Conservation (phyloP, 2,797 vertebrate species). For the Pyrocephalus nanus region DNA sequence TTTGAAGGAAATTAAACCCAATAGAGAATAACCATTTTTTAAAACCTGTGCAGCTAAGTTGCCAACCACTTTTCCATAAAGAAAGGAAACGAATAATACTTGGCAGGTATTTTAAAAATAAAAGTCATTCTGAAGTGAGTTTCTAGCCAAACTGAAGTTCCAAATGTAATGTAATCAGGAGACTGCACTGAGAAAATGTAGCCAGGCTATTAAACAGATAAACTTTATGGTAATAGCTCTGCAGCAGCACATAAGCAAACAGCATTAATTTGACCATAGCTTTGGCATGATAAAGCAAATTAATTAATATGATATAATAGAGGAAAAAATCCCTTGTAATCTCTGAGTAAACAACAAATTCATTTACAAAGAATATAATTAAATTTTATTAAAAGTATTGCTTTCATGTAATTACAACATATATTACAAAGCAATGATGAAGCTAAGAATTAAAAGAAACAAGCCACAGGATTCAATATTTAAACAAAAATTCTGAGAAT, state of each 20-base stretch:
- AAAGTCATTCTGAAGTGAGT: background rate
- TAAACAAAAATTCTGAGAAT: background rate
- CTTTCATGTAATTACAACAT: background rate
- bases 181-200: background rate
- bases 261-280: background rate
- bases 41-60: background rate
- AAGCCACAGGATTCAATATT: background rate
- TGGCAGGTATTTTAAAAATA: background rate
- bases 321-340: background rate
- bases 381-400: background rate
- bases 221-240: background rate
- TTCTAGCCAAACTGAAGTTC: background rate
- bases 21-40: background rate
- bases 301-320: background rate
- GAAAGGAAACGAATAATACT: background rate
- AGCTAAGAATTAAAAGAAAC: background rate
- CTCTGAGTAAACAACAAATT: background rate
- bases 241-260: background rate
- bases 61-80: background rate
- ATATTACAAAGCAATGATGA: background rate
- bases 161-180: background rate
- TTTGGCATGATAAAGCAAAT: background rate
- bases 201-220: background rate
- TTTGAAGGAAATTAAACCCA: background rate
- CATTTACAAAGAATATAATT: background rate